Evolutionary conservation across 1,140 invertebrate genomes (phyloP), one percentile per base, ranked within the genome.

Genomic region (Marisa cornuarietis): DNA sequence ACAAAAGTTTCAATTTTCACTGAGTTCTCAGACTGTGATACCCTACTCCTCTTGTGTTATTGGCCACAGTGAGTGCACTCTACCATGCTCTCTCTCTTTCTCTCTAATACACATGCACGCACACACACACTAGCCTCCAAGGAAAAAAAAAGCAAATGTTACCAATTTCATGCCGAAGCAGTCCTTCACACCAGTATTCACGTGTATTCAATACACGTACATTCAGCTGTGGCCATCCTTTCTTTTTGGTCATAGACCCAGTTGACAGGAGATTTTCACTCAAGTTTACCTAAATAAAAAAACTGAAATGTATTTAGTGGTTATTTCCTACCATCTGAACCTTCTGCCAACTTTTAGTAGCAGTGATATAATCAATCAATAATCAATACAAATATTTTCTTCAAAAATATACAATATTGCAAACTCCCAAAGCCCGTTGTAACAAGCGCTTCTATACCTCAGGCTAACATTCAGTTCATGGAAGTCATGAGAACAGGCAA

Each of bases 101-200:
- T 26, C n/a, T 42, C 18, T 71, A 22, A 4, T 4, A 4, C 31
- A 42, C n/a, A n/a, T n/a, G n/a, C n/a, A n/a, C n/a, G n/a, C n/a
- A 71, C 16, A 71, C 18, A 1, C n/a, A 71, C 26, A 26, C 31
- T 3, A 18, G 24, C 42, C 51, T 54, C 66, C 54, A 11, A 31
- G 16, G 52, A 16, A 13, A 20, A n/a, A n/a, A 52, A 54, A 54
- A 75, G 24, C 20, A 0, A 49, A n/a, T 52, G 77, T 74, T 80
- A 90, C 89, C 89, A 66, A 90, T 81, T 83, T 90, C 89, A 85
- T 90, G 89, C 24, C 87, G 75, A 9, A 90, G 83, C 20, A 90
- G 78, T 66, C 89, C 89, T 31, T 89, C 88, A 9, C 88, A 85
- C 87, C 89, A 89, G 54, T 82, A 79, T 77, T 88, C 87, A 69